Base-by-base conservation (phyloP, 1,140 invertebrate genomes). In the Eupeodes corollae region DNA sequence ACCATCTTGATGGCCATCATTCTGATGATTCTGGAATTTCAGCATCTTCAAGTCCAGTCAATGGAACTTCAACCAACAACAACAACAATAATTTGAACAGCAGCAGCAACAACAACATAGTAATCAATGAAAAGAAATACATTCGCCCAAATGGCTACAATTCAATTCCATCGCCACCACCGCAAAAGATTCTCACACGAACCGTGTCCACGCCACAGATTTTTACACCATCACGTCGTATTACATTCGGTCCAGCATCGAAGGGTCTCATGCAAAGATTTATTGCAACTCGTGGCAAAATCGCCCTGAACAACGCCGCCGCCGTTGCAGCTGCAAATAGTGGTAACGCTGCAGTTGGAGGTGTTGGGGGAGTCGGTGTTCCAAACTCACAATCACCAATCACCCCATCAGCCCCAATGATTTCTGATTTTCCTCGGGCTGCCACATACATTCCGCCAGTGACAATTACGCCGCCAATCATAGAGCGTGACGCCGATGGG, bases 261-360 rank as follows among this genome's bases (percentile, higher is more conserved):
- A 82, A 79, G 57, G 82, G 81, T 1, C 72, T 86, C 32, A 86
- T 86, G 84, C 80, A 86, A 54, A 75, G 82, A 47, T 86, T 86
- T 55, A 76, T 86, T 42, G 80, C 81, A 9, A 83, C 79, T 6
- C 77, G 82, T 18, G 84, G 83, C 15, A 82, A 79, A 55, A 56
- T 84, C 47, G 64, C 65, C 41, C 56, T 69, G 21, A 51, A 48
- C 37, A 51, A 35, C 48, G 51, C 14, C n/a, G 39, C 31, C 54
- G 52, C 32, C 56, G 61, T 31, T 47, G 56, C 19, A 39, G 14
- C 12, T 34, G 42, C 26, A 42, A 40, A 14, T 6, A 15, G 39
- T 41, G 18, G 13, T 41, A 5, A 14, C 11, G 35, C 6, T 37
- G 19, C 10, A 39, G 35, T 16, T 1, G 19, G 40, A 35, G 21